These are phyloP conservation scores for Saguinus imperator DNA, from an alignment of 2,113 vertebrate species.

Conservation along the genomic window DNA sequence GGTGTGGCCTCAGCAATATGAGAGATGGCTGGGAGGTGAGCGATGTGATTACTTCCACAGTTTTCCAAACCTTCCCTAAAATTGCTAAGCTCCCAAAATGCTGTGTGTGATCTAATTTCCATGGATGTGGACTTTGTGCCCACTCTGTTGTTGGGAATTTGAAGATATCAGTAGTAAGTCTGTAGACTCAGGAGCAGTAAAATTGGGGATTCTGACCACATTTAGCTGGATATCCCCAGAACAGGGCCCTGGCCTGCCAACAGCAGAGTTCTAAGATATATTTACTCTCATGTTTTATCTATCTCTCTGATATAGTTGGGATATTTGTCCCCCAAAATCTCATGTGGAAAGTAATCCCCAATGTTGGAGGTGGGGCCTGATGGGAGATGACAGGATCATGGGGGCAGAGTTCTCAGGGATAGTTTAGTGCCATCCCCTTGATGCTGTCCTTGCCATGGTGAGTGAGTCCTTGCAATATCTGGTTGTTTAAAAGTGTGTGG, in stretches of 20 bases:
- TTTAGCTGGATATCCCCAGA: background rate
- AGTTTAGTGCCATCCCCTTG: no score
- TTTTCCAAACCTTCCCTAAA: background rate
- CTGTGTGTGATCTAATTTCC: background rate
- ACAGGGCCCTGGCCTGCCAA: background rate
- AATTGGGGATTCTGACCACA: background rate
- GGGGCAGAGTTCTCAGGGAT: no score
- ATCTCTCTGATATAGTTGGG: no score
- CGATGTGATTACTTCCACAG: background rate
- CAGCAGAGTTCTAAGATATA: background rate
- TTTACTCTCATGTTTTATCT: background rate
- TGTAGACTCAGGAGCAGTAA: background rate
- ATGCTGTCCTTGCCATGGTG: no score
- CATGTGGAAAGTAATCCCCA: no score
- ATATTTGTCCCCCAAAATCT: no score
- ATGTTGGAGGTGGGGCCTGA: no score
- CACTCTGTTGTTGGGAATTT: background rate
- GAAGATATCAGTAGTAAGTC: background rate
- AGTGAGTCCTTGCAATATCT: no score
- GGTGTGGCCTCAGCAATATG: background rate
- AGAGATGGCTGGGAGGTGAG: background rate
- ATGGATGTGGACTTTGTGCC: background rate
- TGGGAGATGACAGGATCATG: no score
- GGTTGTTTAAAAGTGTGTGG: no score
- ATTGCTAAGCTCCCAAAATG: background rate